These are phyloP conservation scores for Germaria angustata DNA, from an alignment of 2,888 invertebrate genomes.

Conservation along the genomic window DNA sequence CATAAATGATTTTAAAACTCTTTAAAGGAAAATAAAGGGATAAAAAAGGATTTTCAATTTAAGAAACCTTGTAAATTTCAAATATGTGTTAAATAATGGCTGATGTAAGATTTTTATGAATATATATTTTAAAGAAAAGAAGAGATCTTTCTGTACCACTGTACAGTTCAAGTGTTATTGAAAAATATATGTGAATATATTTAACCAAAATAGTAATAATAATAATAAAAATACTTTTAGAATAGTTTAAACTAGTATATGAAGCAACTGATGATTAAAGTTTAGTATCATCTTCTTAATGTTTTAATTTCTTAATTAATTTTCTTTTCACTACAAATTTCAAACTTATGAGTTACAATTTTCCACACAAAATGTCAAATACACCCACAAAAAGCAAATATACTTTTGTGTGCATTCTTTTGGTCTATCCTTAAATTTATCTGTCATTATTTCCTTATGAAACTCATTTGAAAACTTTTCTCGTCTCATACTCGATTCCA, in stretches of 20 bases:
- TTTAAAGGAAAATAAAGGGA: no score
- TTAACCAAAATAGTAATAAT: no score
- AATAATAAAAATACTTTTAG: no score
- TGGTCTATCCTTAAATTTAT: neutral
- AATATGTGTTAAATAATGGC: no score
- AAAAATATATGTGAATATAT: no score
- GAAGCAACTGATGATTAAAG: neutral
- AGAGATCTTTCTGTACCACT: no score
- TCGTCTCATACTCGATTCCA: constrained; percentile 12
- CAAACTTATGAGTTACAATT: constrained; percentile 45
- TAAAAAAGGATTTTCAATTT: no score
- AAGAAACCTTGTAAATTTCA: no score
- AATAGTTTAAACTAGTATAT: neutral
- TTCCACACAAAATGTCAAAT: constrained; percentile 20
- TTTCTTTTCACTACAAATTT: constrained; percentile 6
- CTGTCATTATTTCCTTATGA: constrained; percentile 21
- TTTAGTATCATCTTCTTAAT: constrained; percentile 5
- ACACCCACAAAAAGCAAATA: neutral
- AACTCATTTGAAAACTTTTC: constrained; percentile 59
- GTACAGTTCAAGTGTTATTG: no score
- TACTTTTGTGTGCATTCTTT: neutral
- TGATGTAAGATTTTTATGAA: no score
- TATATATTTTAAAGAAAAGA: no score
- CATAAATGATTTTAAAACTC: constrained; percentile 17
- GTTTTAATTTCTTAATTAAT: constrained; percentile 29